A percentile compares a stretch with the other conserved stretches of the same genome.
Conservation (phyloP, 2,113 vertebrate genomes). For the Antechinus stuartii region DNA sequence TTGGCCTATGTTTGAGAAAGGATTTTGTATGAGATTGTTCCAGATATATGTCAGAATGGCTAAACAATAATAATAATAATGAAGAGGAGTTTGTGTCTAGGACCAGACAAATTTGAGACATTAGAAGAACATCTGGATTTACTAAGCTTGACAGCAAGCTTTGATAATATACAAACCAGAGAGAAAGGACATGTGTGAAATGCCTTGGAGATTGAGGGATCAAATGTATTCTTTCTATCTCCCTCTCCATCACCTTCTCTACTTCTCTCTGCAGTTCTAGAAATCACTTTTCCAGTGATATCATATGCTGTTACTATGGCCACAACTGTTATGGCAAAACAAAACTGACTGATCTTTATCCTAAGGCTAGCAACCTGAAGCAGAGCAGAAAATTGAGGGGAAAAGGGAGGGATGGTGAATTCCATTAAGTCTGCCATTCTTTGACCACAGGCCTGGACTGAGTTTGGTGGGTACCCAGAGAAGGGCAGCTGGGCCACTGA, state of each 20-base stretch:
- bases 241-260: background rate
- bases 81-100: slow-evolving; percentile 5
- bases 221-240: background rate
- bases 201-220: background rate
- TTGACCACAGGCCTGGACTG: slow-evolving; percentile 22
- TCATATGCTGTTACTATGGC: slow-evolving; percentile 62
- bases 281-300: slow-evolving; percentile 58
- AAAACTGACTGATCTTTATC: slow-evolving; percentile 32
- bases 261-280: background rate
- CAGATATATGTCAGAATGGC: slow-evolving; percentile 30
- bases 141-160: slow-evolving; percentile 27
- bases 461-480: background rate
- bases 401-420: background rate
- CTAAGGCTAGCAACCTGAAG: slow-evolving; percentile 15
- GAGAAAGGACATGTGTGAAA: background rate
- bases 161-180: background rate
- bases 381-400: background rate
- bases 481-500: background rate
- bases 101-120: background rate
- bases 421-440: slow-evolving; percentile 16
- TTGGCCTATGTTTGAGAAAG: background rate
- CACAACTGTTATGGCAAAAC: slow-evolving; percentile 65
- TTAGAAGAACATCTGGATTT: slow-evolving; percentile 57
- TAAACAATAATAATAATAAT: slow-evolving; percentile 17
- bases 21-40: background rate